These are phyloP conservation scores for Mormyrus iriodes DNA, from an alignment of 2,113 vertebrate genomes.

Conservation along the genomic window DNA sequence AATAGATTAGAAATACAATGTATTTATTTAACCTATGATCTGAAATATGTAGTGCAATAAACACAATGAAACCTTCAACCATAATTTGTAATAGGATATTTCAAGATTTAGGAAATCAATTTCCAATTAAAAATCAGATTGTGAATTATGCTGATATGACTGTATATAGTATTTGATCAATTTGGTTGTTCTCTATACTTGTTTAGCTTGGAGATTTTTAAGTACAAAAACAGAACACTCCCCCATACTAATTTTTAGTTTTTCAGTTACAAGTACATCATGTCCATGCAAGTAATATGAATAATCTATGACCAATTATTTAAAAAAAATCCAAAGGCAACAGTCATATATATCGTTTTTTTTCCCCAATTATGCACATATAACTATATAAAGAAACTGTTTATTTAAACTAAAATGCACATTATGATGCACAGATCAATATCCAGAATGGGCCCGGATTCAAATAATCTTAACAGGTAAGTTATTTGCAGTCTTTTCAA, in stretches of 20 bases:
- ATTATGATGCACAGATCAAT: background rate
- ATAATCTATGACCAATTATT: background rate
- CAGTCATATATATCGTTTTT: background rate
- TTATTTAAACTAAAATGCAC: background rate
- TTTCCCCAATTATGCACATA: background rate
- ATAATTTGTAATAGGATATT: background rate
- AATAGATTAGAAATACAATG: background rate
- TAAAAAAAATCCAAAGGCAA: background rate
- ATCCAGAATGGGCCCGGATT: background rate
- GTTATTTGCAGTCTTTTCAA: background rate
- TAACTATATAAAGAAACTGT: background rate
- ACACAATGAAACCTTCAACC: background rate
- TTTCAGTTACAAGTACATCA: background rate
- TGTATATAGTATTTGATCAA: background rate
- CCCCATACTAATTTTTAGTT: background rate
- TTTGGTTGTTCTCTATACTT: background rate
- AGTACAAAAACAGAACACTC: background rate
- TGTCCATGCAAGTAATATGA: background rate
- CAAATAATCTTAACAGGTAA: background rate
- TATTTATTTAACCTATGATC: background rate
- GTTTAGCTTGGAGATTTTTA: background rate
- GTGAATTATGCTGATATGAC: background rate
- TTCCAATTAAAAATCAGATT: slow-evolving; percentile 3
- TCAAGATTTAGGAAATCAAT: background rate
- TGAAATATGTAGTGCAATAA: background rate